These are phyloP conservation scores for Dipodomys ordii DNA, from an alignment of 2,113 vertebrate species.

Conservation along the genomic window DNA sequence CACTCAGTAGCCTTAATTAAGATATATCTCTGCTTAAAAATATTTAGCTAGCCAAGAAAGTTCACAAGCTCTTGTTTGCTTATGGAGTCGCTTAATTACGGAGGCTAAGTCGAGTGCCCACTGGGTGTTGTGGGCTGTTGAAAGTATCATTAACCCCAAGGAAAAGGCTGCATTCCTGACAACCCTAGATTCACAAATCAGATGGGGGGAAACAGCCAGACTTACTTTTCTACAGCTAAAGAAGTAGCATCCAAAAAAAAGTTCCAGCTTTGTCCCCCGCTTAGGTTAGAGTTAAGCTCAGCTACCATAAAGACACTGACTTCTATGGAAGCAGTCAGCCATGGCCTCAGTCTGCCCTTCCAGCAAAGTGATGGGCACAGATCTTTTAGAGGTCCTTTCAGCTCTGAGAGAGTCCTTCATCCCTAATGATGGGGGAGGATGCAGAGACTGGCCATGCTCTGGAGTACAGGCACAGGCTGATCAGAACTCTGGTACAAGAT, in stretches of 20 bases:
- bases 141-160: slow-evolving; percentile 49
- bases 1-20: slow-evolving; percentile 56
- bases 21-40: slow-evolving; percentile 58
- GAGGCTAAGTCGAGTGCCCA: background rate
- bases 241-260: background rate
- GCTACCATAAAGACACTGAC: background rate
- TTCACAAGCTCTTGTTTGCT: background rate
- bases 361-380: background rate
- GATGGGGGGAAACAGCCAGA: background rate
- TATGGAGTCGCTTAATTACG: slow-evolving; percentile 4
- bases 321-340: background rate
- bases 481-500: background rate
- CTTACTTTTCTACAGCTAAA: background rate
- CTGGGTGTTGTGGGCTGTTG: background rate
- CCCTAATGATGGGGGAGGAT: background rate
- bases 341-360: background rate
- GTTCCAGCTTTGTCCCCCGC: background rate
- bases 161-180: background rate
- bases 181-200: background rate
- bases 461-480: background rate
- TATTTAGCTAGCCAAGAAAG: slow-evolving; percentile 46
- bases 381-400: background rate
- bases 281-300: background rate
- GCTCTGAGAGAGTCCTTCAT: background rate
- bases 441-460: background rate